Evolutionary conservation across 2,797 vertebrate genomes (phyloP).

Genomic region (Luscinia megarhynchos): DNA sequence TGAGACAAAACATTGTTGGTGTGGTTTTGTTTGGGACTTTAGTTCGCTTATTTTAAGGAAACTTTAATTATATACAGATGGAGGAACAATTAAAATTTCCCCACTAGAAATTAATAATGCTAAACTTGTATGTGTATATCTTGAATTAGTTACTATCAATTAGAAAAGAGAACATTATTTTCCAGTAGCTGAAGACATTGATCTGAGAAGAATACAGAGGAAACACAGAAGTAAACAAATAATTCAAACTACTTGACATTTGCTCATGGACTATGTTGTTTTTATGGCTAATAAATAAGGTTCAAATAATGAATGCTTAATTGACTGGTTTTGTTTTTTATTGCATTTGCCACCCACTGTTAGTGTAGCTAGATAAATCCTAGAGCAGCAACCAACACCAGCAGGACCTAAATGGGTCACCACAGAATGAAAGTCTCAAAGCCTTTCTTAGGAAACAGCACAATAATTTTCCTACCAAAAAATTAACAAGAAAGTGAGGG

Average conservation of each 20-base stretch:
- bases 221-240: slow-evolving; percentile 68
- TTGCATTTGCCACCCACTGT: slow-evolving; percentile 33
- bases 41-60: not conserved
- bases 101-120: slow-evolving; percentile 4
- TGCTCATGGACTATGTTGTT: slow-evolving; percentile 29
- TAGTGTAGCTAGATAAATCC: slow-evolving; percentile 54
- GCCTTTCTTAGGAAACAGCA: not conserved
- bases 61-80: not conserved
- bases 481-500: not conserved
- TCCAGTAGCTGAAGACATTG: slow-evolving; percentile 38
- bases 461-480: not conserved
- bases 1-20: not conserved
- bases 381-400: slow-evolving; percentile 34
- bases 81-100: not conserved
- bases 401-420: not conserved
- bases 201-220: slow-evolving; percentile 39
- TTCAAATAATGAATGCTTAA: slow-evolving; percentile 49
- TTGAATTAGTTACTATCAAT: slow-evolving; percentile 32
- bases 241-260: slow-evolving; percentile 71
- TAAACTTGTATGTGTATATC: not conserved
- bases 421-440: not conserved
- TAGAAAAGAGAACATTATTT: slow-evolving; percentile 36
- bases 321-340: slow-evolving; percentile 47
- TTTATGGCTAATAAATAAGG: slow-evolving; percentile 59
- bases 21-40: not conserved